A percentile compares a stretch with the other conserved stretches of the same genome.
phyloP scores from a whole-genome alignment of 2,888 invertebrate species.

The Drosophila leonis region DNA sequence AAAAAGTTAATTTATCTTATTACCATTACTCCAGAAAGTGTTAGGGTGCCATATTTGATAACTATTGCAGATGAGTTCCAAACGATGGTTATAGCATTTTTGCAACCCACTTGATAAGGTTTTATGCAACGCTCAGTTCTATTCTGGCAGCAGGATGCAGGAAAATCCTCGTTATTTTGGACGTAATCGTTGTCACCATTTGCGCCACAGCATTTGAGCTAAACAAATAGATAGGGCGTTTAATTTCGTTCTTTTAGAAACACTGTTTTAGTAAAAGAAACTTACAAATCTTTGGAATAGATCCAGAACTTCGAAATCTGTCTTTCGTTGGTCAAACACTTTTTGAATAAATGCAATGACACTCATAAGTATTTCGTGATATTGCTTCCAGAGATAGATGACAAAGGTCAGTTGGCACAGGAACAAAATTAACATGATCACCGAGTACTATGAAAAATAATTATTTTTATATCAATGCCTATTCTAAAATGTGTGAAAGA shows the following conservation, averaged over 20 bases:
- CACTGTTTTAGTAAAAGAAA: too few relatives aligned
- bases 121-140: neutral
- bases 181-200: neutral
- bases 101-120: slow-evolving; percentile 1
- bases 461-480: neutral
- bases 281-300: slow-evolving; percentile 13
- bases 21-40: slow-evolving; percentile 27
- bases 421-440: slow-evolving; percentile 25
- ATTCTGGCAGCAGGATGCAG: slow-evolving; percentile 26
- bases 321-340: neutral
- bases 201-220: slow-evolving; percentile 33
- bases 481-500: too few relatives aligned
- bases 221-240: neutral
- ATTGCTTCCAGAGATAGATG: slow-evolving; percentile 26
- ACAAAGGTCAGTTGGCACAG: slow-evolving; percentile 8
- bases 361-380: neutral
- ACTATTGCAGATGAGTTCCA: neutral
- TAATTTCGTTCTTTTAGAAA: neutral
- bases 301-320: neutral
- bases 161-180: fast-evolving
- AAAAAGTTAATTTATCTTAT: neutral
- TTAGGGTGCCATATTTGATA: slow-evolving; percentile 11
- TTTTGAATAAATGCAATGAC: neutral
- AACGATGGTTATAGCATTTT: fast-evolving
- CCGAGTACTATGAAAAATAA: slow-evolving; percentile 25